Base-by-base conservation (phyloP, 2,113 vertebrate genomes). In the Pimephales promelas region DNA sequence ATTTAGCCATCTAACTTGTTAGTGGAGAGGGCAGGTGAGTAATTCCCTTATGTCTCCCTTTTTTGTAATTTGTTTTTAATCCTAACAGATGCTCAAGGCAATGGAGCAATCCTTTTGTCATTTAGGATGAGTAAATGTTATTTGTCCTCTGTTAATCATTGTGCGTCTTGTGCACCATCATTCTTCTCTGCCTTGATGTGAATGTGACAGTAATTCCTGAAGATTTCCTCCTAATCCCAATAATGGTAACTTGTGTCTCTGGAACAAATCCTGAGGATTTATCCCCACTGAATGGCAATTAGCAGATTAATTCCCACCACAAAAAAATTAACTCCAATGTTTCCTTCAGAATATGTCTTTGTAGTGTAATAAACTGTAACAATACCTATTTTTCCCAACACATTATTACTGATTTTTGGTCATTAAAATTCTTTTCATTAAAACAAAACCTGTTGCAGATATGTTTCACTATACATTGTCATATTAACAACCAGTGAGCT, bases 261-360 rank as follows among this genome's bases (percentile, higher is more conserved):
- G 66, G 62, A 78, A 84, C 83, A 83, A 84, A 89, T 89, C 87
- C 89, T 72, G 28, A 62, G 79, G 64, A 83, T 88, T 88, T 86
- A 87, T 85, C 64, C 84, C 57, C 82, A 89, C 87, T 75, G 72
- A 88, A 80, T 79, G 87, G 81, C 85, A 82, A 89, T 90, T 90
- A 90, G 86, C 78, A 79, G 89, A 86, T 90, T 81, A 83, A 88
- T 87, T 87, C 76, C 83, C 71, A 78, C 52, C n/a, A n/a, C 8
- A 40, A 10, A 82, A 85, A 86, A 52, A 86, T 87, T 73, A 18
- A 49, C 52, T 40, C 40, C n/a, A 3, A 13, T 62, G 24, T 62
- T 74, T 74, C 72, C 47, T 49, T 18, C 24, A 74, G 47, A 26
- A 74, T 74, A 52, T 10, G 72, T 74, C 31, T 49, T 72, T 72